A percentile compares a stretch with the other conserved stretches of the same genome.
phyloP scores from a whole-genome alignment of 2,113 vertebrate genomes.

The Ariopsis seemanni region DNA sequence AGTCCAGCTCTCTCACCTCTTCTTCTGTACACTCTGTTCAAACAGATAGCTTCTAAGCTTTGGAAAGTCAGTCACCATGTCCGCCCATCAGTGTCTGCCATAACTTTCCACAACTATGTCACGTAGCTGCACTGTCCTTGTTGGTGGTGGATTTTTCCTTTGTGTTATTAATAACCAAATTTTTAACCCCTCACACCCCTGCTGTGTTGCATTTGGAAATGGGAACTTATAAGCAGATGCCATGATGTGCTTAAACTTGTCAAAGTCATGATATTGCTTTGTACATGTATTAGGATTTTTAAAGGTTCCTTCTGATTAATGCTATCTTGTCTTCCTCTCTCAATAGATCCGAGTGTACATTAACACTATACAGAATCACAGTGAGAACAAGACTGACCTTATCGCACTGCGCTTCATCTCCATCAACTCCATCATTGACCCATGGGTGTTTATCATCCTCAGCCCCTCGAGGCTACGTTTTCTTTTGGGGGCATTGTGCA shows the following conservation, averaged over 20 bases:
- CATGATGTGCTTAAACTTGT: not conserved
- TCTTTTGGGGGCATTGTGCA: constrained; percentile 72
- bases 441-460: constrained; percentile 90
- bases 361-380: constrained; percentile 55
- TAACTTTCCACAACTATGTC: not conserved
- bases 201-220: not conserved
- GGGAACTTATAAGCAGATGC: not conserved
- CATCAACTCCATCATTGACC: constrained; percentile 87
- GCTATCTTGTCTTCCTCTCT: not conserved
- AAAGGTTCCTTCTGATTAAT: not conserved
- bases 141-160: not conserved
- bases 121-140: not conserved
- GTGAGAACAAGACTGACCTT: constrained; percentile 70
- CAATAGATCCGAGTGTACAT: constrained; percentile 85
- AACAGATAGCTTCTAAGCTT: not conserved
- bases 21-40: not conserved
- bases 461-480: constrained; percentile 81
- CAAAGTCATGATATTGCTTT: not conserved
- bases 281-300: not conserved
- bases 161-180: too few relatives aligned
- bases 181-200: not conserved
- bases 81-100: not conserved
- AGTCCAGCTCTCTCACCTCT: not conserved
- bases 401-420: constrained; percentile 85
- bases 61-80: not conserved